These are phyloP conservation scores for Aleiodes leptofemur DNA, from an alignment of 2,888 invertebrate genomes.

Conservation along the genomic window DNA sequence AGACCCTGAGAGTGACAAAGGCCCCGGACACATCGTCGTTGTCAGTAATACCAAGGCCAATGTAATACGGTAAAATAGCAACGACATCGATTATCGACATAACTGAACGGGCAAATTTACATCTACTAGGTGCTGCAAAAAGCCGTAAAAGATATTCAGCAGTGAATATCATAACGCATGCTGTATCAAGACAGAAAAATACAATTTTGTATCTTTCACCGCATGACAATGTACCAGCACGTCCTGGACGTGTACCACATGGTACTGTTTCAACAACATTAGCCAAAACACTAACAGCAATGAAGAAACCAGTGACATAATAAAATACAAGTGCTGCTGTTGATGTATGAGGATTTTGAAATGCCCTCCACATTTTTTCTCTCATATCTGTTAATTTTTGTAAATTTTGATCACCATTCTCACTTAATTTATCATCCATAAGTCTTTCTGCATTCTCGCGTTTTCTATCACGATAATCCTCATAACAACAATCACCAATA, in stretches of 20 bases:
- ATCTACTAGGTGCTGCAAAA: constrained; percentile 98
- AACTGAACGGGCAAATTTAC: constrained; percentile 97
- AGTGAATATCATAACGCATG: constrained; percentile 99
- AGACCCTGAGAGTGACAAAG: constrained; percentile 98
- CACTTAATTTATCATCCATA: constrained; percentile 97
- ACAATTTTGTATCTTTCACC: constrained; percentile 98
- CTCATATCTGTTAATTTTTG: constrained; percentile 92
- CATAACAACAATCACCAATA: constrained; percentile 99
- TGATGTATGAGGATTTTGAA: constrained; percentile 99
- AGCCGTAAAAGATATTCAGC: constrained; percentile 96
- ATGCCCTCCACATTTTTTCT: constrained; percentile 99
- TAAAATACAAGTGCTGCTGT: constrained; percentile 99
- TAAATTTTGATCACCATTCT: constrained; percentile 92
- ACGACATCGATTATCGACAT: constrained; percentile 99
- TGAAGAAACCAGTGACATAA: constrained; percentile 99
- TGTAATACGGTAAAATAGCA: constrained; percentile 99
- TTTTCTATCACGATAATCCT: constrained; percentile 99
- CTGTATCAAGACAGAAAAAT: constrained; percentile 99
- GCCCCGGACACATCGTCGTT: constrained; percentile 99
- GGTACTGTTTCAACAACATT: constrained; percentile 99
- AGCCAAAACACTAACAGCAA: constrained; percentile 99
- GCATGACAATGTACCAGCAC: constrained; percentile 93
- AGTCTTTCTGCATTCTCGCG: constrained; percentile 98
- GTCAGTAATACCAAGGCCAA: constrained; percentile 97
- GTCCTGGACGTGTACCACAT: constrained; percentile 91